Base-by-base conservation (phyloP, 2,888 invertebrate species). In the Hydraecia micacea region DNA sequence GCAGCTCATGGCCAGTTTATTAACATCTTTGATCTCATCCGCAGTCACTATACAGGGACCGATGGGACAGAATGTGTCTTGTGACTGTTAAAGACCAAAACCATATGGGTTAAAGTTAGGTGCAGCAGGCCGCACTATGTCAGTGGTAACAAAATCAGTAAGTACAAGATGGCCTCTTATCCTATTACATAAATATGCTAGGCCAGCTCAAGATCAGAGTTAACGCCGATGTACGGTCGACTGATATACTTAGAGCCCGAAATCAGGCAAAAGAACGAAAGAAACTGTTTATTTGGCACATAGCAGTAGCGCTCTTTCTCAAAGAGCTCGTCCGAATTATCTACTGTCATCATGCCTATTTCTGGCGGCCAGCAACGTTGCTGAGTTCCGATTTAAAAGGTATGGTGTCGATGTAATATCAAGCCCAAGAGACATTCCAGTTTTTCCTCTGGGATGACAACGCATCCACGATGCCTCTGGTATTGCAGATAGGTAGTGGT, bases 1-100 rank as follows among this genome's bases (percentile, higher is more conserved):
- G 85, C 98, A 98, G 77, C 97, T 97, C 70, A 99, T 97, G 46
- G 96, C 93, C 81, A 99, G 95, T 81, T 97, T 97, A 80, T 98
- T 97, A 0, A 98, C 97, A 95, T 99, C 98, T 0, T 96, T 93
- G 39, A 98, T 95, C 82, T 98, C 97, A 83, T 98, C 98, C 86
- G 97, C 97, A 0, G 98, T 98, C 0, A 98, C 98, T 49, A 99
- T 98, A 28, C 98, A 98, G 0, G 99, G 99, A 0, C 99, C 99
- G 77, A 99, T 94, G 0, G 99, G 99, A 91, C 99, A 99, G 94
- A 99, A 99, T 0, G 98, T 98, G 92, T 99, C 99, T 98, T 99
- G 98, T 0, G 98, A 97, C 97, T 97, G 89, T 6, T 25, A 15
- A 58, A 6, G 25, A 62, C 32, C 32, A 62, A 32, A 62, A 62